Evolutionary conservation across 2,888 invertebrate genomes (phyloP), one percentile per base, ranked within the genome.

Genomic region (Actias luna): DNA sequence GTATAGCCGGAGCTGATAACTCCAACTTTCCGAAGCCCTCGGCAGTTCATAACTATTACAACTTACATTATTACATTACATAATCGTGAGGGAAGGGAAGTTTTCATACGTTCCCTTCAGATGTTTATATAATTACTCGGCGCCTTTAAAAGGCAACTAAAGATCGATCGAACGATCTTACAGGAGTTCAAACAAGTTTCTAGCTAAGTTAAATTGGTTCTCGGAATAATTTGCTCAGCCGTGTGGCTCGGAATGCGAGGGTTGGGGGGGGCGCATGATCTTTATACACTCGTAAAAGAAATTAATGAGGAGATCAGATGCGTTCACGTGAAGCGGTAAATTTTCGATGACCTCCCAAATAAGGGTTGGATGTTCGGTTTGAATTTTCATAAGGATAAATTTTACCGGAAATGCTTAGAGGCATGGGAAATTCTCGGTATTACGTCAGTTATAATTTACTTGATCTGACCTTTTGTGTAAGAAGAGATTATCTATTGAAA

Each of bases 191-290:
- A 73, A 75, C 75, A 81, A 82, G 72, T 81, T 81, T 69, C 62
- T 67, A 67, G 61, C 72, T 65, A 83, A 83, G 80, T 83, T 83
- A 82, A 83, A 83, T 83, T 83, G 81, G 77, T 75, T 82, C 71
- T 59, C 64, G 72, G 73, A 77, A 80, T 80, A 81, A 80, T 79
- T 77, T 69, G 71, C 69, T 72, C 72, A 71, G 65, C 68, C 70
- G 76, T 73, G 72, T 72, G 74, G 70, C 64, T 66, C 36, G 59
- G 67, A 61, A 65, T 65, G 63, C 60, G 64, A 59, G 33, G 62
- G 29, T 7, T n/a, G 63, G 66, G 61, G 64, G 58, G 61, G 16
- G 18, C 27, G 64, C 65, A 64, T 67, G 65, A 70, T 68, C 64
- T 70, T 67, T 65, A 63, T 63, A 52, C 50, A 66, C 69, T 75